Base-by-base conservation (phyloP, 2,113 vertebrate genomes). In the Coreoperca whiteheadi region DNA sequence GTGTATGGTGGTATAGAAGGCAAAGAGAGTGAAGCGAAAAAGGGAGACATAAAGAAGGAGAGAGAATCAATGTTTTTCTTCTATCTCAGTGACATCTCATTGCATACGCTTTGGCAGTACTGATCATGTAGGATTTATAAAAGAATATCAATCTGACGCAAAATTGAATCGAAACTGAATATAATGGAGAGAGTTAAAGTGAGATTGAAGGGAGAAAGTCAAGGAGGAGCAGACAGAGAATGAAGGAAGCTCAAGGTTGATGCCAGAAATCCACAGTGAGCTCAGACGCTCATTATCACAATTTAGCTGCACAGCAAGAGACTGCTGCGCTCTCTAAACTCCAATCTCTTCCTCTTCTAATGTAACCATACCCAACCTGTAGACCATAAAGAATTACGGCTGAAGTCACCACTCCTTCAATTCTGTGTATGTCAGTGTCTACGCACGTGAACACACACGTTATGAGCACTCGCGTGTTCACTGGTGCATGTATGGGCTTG, bases 141-240 rank as follows among this genome's bases (percentile, higher is more conserved):
- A 74, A 88, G 57, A 65, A 68, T 69, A 86, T 85, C 12, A 32
- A 83, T 81, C 69, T 59, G n/a, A 68, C 1, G 8, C 37, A 2
- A 18, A 75, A 61, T 65, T 79, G 18, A 74, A 80, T n/a, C 4
- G 16, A 63, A 50, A 39, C 6, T 73, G n/a, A 57, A 54, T 30
- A 51, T 54, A 83, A 61, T 37, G 50, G 30, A 57, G 32, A 15
- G 43, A 70, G 28, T 28, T 15, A 72, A 63, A 41, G 16, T 37
- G 48, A 82, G 23, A 64, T 15, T 18, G 39, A 66, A 50, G 68
- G 28, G 10, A 41, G 37, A 41, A 8, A 28, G n/a, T 28, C 6
- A 54, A 39, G 39, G 25, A 51, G 48, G 51, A 53, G 66, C 25
- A 74, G 51, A 48, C 6, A 61, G 7, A 61, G 59, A 75, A 43